Conservation (phyloP, 2,113 vertebrate genomes). For the Ailuropoda melanoleuca region DNA sequence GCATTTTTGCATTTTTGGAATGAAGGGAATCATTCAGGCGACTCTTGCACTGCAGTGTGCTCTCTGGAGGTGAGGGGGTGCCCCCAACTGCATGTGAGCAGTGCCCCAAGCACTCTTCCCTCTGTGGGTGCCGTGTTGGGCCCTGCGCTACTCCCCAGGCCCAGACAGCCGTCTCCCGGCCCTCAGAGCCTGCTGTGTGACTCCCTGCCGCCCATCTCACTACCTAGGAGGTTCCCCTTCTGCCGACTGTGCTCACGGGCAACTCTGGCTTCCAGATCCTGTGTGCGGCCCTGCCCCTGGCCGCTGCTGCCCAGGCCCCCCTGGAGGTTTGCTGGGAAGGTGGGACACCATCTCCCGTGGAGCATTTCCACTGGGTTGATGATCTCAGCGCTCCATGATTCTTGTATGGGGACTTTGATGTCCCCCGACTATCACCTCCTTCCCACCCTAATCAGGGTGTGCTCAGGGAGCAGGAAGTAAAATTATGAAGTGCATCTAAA, state of each 20-base stretch:
- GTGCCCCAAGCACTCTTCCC: accelerated
- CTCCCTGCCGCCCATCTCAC: neutral
- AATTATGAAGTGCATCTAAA: neutral
- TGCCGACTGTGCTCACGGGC: neutral
- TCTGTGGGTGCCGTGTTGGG: neutral
- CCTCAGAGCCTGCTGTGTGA: neutral
- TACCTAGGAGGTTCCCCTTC: neutral
- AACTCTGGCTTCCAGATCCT: neutral
- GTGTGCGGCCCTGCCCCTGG: neutral
- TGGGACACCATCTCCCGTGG: too few relatives aligned
- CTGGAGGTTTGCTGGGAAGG: neutral
- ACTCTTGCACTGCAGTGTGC: neutral
- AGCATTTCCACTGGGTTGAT: accelerated
- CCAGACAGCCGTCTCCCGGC: neutral
- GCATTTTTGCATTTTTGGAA: neutral
- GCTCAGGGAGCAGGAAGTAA: neutral
- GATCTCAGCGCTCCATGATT: neutral
- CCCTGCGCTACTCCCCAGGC: neutral
- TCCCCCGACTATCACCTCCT: neutral
- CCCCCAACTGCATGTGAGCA: too few relatives aligned
- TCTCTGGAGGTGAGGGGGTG: accelerated
- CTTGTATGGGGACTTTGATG: neutral
- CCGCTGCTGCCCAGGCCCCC: neutral
- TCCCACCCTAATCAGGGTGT: too few relatives aligned
- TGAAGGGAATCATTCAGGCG: neutral